Conservation (phyloP, 2,888 invertebrate genomes). For the Epistrophe grossulariae region DNA sequence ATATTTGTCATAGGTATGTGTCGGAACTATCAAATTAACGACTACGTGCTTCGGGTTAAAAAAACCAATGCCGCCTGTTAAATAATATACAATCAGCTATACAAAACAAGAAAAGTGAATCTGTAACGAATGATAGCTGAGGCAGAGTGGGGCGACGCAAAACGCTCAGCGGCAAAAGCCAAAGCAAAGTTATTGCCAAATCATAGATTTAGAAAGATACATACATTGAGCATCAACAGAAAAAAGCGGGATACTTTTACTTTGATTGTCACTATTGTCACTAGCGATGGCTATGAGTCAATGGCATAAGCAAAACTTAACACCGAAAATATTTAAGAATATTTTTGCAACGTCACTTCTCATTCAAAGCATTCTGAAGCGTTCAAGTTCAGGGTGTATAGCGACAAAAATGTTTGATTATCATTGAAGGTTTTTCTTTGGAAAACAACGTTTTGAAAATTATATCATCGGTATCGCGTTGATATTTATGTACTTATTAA, state of each 20-base stretch:
- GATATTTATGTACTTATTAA: no score
- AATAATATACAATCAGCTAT: constrained; percentile 32
- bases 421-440: not conserved
- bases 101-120: constrained; percentile 51
- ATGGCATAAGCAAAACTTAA: not conserved
- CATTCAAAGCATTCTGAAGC: constrained; percentile 5
- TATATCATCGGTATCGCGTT: constrained; percentile 45
- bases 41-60: constrained; percentile 53
- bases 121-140: not conserved
- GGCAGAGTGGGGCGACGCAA: not conserved
- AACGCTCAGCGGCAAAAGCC: not conserved
- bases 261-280: not conserved
- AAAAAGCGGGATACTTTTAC: not conserved
- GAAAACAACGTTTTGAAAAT: constrained; percentile 4
- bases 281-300: no score
- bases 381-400: constrained; percentile 45
- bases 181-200: constrained; percentile 23
- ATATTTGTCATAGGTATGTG: constrained; percentile 25
- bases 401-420: constrained; percentile 14
- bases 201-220: not conserved
- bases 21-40: constrained; percentile 46
- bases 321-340: not conserved
- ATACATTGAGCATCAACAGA: not conserved
- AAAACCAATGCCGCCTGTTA: constrained; percentile 10
- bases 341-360: constrained; percentile 28